A percentile compares a stretch with the other conserved stretches of the same genome.
Conservation (phyloP, 1,140 invertebrate genomes). For the Cydia pomonella region DNA sequence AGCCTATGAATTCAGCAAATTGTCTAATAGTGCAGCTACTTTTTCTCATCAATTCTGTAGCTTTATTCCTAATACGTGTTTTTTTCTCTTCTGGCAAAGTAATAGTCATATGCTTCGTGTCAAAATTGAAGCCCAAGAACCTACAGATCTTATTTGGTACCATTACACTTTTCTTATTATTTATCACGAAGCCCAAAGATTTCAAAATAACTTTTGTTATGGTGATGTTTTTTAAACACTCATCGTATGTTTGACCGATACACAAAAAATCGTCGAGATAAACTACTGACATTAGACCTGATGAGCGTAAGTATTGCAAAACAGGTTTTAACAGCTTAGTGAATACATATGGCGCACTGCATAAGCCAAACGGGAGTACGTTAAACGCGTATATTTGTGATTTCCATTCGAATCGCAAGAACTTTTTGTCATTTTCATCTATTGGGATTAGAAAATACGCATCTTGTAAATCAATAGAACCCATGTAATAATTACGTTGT, state of each 20-base stretch:
- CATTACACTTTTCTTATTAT: constrained; percentile 26
- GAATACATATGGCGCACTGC: neutral
- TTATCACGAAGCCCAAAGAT: constrained; percentile 34
- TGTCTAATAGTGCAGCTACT: constrained; percentile 25
- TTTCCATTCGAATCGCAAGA: neutral
- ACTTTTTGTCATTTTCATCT: neutral
- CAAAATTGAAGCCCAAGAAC: constrained; percentile 30
- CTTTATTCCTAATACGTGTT: neutral
- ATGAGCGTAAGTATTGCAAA: neutral
- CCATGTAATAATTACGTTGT: neutral
- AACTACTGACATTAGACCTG: constrained; percentile 27
- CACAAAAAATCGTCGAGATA: constrained; percentile 35
- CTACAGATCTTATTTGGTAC: constrained; percentile 14
- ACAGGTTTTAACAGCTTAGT: constrained; percentile 4
- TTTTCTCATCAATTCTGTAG: neutral
- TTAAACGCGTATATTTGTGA: neutral
- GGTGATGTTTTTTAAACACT: constrained; percentile 20
- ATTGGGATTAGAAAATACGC: constrained; percentile 25
- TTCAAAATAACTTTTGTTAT: constrained; percentile 9
- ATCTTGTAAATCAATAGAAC: constrained; percentile 32
- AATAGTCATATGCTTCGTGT: constrained; percentile 22
- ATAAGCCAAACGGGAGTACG: neutral
- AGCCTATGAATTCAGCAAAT: constrained; percentile 25
- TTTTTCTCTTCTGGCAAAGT: constrained; percentile 25
- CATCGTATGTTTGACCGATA: constrained; percentile 15